Conservation (phyloP, 2,797 vertebrate species). For the Hypotaenidia philippensis region DNA sequence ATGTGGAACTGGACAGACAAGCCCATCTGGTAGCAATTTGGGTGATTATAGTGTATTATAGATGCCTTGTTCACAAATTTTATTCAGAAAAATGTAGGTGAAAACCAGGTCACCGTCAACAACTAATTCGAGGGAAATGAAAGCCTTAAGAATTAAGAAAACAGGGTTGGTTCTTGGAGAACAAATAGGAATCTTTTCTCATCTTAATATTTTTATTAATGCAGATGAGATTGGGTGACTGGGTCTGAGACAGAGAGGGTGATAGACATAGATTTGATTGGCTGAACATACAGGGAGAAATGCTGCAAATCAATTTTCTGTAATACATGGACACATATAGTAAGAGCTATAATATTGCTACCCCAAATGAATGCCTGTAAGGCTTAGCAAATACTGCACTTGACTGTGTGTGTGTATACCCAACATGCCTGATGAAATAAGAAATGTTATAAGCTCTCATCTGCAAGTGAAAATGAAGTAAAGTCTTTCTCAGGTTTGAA, state of each 20-base stretch:
- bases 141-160: background rate
- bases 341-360: background rate
- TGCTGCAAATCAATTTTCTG: background rate
- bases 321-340: background rate
- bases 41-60: background rate
- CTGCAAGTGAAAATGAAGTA: background rate
- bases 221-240: background rate
- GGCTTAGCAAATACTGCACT: background rate
- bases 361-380: background rate
- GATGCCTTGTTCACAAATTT: background rate
- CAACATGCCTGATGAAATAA: background rate
- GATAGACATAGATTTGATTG: background rate
- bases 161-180: background rate
- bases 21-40: background rate
- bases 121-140: background rate
- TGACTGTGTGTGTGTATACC: background rate
- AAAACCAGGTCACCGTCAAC: background rate
- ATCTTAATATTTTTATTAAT: background rate
- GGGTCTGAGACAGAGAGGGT: background rate
- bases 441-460: background rate
- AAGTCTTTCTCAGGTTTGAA: background rate
- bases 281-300: background rate
- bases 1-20: background rate
- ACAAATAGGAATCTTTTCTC: background rate
- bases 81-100: background rate